Evolutionary conservation across 2,888 invertebrate genomes (phyloP), one percentile per base, ranked within the genome.

Genomic region (Hermaeophaga mercurialis): DNA sequence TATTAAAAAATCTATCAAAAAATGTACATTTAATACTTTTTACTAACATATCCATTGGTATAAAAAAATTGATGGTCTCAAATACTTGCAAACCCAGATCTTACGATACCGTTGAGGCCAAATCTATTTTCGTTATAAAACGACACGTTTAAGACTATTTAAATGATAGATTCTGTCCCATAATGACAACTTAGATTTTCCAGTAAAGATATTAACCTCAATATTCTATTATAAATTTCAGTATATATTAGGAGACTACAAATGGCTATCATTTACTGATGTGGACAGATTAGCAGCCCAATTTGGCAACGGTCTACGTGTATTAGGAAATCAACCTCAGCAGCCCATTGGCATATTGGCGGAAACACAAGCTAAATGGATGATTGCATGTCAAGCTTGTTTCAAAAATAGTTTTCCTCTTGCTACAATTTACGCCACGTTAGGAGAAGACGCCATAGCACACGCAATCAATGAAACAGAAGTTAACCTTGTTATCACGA

Each of bases 401-500:
- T 94, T 97, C 80, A 93, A 92, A 75, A 91, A 91, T 79, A 93
- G 90, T 74, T 88, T 93, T 73, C 89, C 92, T 18, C 91, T 97
- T 72, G 96, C 96, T 1, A 98, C 97, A 0, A 88, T 98, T 66
- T 98, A 98, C 77, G 91, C 97, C 1, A 97, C 96, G 0, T 82
- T 97, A 8, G 96, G 96, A 22, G 94, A 95, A 73, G 96, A 96
- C 2, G 97, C 95, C 1, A 90, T 98, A 61, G 87, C 90, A 3
- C 95, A 96, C 79, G 96, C 95, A 67, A 90, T 98, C 72, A 94
- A 93, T 75, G 96, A 98, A 81, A 94, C 96, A 0, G 94, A 95
- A 74, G 94, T 92, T 0, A 86, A 89, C 39, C 88, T 91, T 7
- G 90, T 97, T 19, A 90, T 98, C 74, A 96, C 96, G 11, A 88